Percentiles rank a stretch among this genome's conserved stretches.
Conservation (phyloP, 1,140 invertebrate genomes). For the Brachionus calyciflorus region DNA sequence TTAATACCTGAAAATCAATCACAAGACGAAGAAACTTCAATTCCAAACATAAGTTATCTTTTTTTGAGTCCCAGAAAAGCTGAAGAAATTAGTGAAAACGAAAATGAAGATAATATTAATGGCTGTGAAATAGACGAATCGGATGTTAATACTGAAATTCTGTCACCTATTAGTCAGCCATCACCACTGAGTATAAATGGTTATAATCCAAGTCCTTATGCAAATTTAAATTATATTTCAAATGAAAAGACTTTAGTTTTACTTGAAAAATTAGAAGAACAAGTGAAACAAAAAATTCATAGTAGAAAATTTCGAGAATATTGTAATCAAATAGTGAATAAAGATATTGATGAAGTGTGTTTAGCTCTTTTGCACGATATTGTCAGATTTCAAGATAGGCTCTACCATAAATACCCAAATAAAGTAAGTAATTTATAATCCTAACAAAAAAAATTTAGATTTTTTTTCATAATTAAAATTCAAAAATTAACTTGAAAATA, state of each 20-base stretch:
- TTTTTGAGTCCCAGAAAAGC: neutral
- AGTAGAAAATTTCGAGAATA: conserved; percentile 51
- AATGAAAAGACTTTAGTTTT: conserved; percentile 47
- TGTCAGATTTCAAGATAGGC: conserved; percentile 66
- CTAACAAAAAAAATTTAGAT: too few relatives aligned
- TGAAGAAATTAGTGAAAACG: neutral
- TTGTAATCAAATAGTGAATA: conserved; percentile 60
- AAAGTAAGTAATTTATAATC: conserved; percentile 17
- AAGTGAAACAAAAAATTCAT: conserved; percentile 46
- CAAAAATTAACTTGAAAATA: too few relatives aligned
- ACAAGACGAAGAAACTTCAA: neutral
- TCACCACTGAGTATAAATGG: conserved; percentile 33
- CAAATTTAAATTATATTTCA: conserved; percentile 47
- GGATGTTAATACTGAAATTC: conserved; percentile 49
- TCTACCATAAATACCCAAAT: conserved; percentile 65
- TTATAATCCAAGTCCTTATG: conserved; percentile 48
- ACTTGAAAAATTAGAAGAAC: conserved; percentile 48
- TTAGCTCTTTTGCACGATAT: conserved; percentile 63
- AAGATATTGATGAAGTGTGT: conserved; percentile 59
- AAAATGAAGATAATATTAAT: neutral
- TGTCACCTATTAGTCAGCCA: conserved; percentile 47
- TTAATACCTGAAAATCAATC: neutral
- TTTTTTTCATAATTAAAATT: too few relatives aligned
- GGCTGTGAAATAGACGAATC: neutral
- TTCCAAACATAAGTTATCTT: neutral